A percentile compares a stretch with the other conserved stretches of the same genome.
phyloP scores from a whole-genome alignment of 2,888 invertebrate genomes.

The Plebejus argus region DNA sequence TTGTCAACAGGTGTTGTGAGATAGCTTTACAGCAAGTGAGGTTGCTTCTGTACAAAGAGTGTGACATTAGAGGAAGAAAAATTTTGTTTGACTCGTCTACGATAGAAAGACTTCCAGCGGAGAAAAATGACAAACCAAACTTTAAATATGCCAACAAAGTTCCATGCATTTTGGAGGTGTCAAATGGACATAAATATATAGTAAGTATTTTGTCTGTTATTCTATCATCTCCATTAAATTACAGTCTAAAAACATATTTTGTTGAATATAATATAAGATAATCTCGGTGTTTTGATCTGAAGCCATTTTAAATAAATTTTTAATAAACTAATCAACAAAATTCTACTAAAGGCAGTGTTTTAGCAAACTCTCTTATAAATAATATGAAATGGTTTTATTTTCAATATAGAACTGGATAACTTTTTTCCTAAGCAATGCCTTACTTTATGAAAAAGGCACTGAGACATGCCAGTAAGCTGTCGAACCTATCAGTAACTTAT shows the following conservation, averaged over 20 bases:
- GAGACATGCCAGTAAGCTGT: too few relatives aligned
- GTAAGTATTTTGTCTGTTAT: conserved; percentile 62
- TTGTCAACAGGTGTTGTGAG: conserved; percentile 74
- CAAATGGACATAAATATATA: conserved; percentile 83
- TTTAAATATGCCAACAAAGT: conserved; percentile 54
- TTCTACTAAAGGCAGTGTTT: too few relatives aligned
- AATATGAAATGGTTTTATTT: too few relatives aligned
- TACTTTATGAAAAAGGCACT: too few relatives aligned
- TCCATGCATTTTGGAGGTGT: conserved; percentile 81
- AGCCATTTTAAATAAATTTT: not conserved
- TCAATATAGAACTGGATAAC: too few relatives aligned
- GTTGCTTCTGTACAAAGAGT: conserved; percentile 91
- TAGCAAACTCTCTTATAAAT: too few relatives aligned
- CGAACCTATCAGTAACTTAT: not conserved
- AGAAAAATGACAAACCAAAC: conserved; percentile 66
- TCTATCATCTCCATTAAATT: not conserved
- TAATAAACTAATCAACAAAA: too few relatives aligned
- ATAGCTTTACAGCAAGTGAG: conserved; percentile 88
- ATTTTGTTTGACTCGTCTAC: conserved; percentile 91
- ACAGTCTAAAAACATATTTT: not conserved
- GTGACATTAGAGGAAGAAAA: conserved; percentile 90
- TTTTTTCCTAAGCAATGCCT: too few relatives aligned
- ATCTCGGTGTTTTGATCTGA: not conserved
- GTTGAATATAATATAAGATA: not conserved
- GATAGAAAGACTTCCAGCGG: conserved; percentile 80